These are phyloP conservation scores for Sebastes goodei DNA, from an alignment of 2,797 vertebrate genomes.

Conservation along the genomic window DNA sequence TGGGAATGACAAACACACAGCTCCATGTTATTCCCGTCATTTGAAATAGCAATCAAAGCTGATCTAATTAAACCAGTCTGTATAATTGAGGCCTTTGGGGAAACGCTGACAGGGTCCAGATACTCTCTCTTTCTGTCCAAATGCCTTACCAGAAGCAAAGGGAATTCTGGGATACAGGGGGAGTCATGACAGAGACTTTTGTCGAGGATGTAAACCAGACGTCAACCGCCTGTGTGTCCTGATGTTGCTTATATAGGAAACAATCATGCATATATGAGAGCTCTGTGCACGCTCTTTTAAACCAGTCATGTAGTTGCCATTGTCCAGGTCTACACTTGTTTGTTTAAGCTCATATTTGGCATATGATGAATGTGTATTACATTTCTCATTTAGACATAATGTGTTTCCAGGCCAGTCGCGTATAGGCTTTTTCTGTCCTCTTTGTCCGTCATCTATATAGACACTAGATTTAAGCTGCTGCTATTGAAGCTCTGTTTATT, in stretches of 20 bases:
- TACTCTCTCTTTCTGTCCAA: constrained; percentile 59
- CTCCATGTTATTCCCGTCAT: constrained; percentile 73
- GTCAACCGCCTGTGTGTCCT: constrained; percentile 70
- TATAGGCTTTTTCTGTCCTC: constrained; percentile 14
- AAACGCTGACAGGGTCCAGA: constrained; percentile 83
- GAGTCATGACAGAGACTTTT: constrained; percentile 68
- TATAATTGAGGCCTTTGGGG: constrained; percentile 75
- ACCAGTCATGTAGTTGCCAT: constrained; percentile 65
- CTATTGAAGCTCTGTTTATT: constrained; percentile 4
- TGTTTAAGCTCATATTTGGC: constrained; percentile 62
- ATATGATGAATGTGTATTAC: constrained; percentile 35
- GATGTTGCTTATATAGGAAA: constrained; percentile 68
- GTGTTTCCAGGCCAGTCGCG: constrained; percentile 32
- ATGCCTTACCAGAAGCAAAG: constrained; percentile 61
- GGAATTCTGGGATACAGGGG: constrained; percentile 70
- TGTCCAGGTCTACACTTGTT: constrained; percentile 68
- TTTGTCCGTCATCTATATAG: constrained; percentile 4
- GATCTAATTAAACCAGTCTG: constrained; percentile 80
- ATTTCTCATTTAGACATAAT: constrained; percentile 41
- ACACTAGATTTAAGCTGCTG: background rate
- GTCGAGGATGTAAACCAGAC: constrained; percentile 75
- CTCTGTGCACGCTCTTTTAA: constrained; percentile 47
- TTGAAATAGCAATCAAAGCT: constrained; percentile 79
- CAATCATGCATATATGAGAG: constrained; percentile 55
- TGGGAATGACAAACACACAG: constrained; percentile 63